phyloP scores from a whole-genome alignment of 2,888 invertebrate genomes.

The Oxystoma pomonae region DNA sequence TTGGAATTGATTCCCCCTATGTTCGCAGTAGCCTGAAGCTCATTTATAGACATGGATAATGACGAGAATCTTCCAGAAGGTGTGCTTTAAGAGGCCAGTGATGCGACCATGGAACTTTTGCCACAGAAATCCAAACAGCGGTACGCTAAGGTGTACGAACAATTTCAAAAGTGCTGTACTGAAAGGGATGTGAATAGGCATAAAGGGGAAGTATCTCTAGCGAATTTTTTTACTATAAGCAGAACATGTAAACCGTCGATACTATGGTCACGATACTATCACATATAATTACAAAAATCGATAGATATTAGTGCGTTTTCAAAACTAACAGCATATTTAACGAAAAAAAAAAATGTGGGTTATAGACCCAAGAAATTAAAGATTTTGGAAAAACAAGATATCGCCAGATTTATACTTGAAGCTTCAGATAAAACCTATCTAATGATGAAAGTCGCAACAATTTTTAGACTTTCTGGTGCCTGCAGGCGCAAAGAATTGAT shows the following conservation, averaged over 20 bases:
- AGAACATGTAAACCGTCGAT: constrained; percentile 1
- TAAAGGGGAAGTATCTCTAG: constrained; percentile 6
- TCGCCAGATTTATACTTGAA: no score
- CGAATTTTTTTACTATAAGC: constrained; percentile 1
- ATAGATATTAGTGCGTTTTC: constrained; percentile 1
- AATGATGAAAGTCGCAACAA: no score
- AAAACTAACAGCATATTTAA: no score
- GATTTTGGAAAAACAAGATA: constrained; percentile 6
- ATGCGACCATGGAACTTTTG: no score
- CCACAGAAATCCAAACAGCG: neutral
- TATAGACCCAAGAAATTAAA: constrained; percentile 2
- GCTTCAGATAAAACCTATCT: no score
- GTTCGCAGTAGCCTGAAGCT: no score
- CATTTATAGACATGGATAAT: no score
- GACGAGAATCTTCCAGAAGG: no score
- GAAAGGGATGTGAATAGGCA: neutral
- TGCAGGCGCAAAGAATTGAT: no score
- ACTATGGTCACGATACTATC: neutral
- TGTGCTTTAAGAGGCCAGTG: no score
- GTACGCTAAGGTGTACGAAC: constrained; percentile 1
- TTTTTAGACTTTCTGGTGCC: constrained; percentile 1
- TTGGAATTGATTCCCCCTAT: no score
- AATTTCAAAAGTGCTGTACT: neutral
- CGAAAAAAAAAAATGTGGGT: constrained; percentile 2
- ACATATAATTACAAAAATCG: constrained; percentile 1